A percentile compares a stretch with the other conserved stretches of the same genome.
These are phyloP conservation scores for Rhyacophila evoluta DNA, from an alignment of 2,888 invertebrate species.

Conservation along the genomic window DNA sequence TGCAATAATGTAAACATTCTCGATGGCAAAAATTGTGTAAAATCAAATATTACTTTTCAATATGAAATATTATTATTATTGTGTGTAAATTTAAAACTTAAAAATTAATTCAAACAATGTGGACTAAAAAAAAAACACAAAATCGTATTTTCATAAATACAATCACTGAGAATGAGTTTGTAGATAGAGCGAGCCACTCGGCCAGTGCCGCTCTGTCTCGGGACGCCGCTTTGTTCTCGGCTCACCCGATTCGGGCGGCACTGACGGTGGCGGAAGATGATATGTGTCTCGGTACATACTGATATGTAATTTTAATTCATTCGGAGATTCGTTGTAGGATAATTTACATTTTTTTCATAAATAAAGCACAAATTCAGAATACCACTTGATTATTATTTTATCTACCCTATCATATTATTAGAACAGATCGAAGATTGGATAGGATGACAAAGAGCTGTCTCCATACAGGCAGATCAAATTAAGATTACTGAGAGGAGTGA, in stretches of 20 bases:
- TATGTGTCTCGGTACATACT: slow-evolving; percentile 54
- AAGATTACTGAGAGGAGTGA: no score
- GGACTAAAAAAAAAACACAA: slow-evolving; percentile 37
- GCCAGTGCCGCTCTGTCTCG: not conserved
- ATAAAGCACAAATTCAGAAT: slow-evolving; percentile 74
- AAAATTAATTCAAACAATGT: slow-evolving; percentile 37
- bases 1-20: slow-evolving; percentile 34
- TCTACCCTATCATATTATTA: not conserved
- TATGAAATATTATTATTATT: slow-evolving; percentile 39
- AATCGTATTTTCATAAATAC: slow-evolving; percentile 69
- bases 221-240: not conserved
- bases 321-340: slow-evolving; percentile 75
- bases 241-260: not conserved
- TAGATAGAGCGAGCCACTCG: slow-evolving; percentile 60
- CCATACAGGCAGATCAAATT: no score
- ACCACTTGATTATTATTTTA: slow-evolving; percentile 58
- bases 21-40: not conserved
- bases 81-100: slow-evolving; percentile 47
- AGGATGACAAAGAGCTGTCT: no score
- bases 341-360: slow-evolving; percentile 78
- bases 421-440: no score
- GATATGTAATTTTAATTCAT: slow-evolving; percentile 73
- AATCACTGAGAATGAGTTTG: slow-evolving; percentile 70
- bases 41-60: slow-evolving; percentile 38
- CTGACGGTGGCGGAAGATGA: not conserved